Evolutionary conservation across 30 jellyfish, hydroid and myxozoan genomes (phyloP), one percentile per base, ranked within the genome.

Genomic region (Nemopilema nomurai): DNA sequence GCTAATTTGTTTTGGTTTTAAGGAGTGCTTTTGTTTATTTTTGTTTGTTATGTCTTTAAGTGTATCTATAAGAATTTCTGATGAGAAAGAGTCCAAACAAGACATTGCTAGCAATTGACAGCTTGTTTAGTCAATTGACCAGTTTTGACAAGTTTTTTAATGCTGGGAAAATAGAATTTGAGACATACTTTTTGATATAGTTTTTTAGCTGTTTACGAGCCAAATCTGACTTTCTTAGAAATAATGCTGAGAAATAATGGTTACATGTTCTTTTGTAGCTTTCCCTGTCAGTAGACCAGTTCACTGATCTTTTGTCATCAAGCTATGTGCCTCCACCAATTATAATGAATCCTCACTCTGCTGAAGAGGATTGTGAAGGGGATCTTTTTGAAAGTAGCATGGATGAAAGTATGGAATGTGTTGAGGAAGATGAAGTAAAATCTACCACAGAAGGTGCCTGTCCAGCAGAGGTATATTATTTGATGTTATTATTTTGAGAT

Each of bases 241-340:
- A n/a, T n/a, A n/a, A n/a, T n/a, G n/a, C n/a, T n/a, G n/a, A n/a
- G n/a, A n/a, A n/a, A n/a, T n/a, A n/a, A n/a, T n/a, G n/a, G n/a
- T n/a, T 51, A 51, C 3, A 19, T 67, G 13, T 67, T 67, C 7
- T 27, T 26, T 25, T 71, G 26, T 33, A 73, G 83, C 31, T 49
- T 13, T 73, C 70, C 22, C 27, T 73, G 8, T 22, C 69, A 73
- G 18, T 73, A 6, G 83, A 73, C 0, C 69, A 73, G 33, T 73
- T 73, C n/a, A 29, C 25, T 3, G 70, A 73, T 49, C 24, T 73
- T 32, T 30, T 73, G 70, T 73, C 83, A 29, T 19, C 57, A 41
- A 41, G 13, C 57, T 41, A 41, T 41, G 57, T 41, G 13, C 57
- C 57, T 6, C 57, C 57, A 41, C 57, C 57, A 13, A 3, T 41